phyloP scores from a whole-genome alignment of 2,797 vertebrate species.

The Sparidentex hasta region DNA sequence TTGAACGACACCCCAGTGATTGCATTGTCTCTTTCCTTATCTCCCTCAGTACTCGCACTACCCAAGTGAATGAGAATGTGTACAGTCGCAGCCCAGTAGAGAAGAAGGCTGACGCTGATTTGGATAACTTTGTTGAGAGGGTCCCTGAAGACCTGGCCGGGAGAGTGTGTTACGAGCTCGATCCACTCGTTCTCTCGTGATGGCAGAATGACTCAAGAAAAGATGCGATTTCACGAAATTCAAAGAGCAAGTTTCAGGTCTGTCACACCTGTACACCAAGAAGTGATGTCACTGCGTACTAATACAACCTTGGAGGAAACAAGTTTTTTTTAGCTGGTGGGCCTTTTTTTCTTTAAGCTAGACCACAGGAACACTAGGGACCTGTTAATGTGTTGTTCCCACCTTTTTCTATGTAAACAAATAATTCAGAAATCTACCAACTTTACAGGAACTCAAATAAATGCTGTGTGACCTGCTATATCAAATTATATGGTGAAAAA shows the following conservation, averaged over 20 bases:
- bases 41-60: slow-evolving; percentile 42
- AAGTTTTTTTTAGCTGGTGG: slow-evolving; percentile 3
- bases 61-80: slow-evolving; percentile 27
- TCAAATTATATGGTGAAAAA: background rate
- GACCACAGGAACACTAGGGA: background rate
- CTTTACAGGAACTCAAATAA: background rate
- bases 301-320: background rate
- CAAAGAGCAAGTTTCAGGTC: slow-evolving; percentile 16
- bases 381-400: slow-evolving; percentile 2
- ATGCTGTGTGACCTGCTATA: slow-evolving; percentile 18
- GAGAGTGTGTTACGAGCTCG: slow-evolving; percentile 79
- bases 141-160: slow-evolving; percentile 77
- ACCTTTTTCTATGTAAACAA: slow-evolving; percentile 14
- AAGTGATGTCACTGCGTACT: background rate
- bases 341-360: slow-evolving; percentile 9
- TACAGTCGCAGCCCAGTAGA: background rate
- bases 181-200: slow-evolving; percentile 73
- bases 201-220: background rate
- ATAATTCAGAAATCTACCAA: slow-evolving; percentile 12
- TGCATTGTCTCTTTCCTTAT: background rate
- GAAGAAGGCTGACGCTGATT: slow-evolving; percentile 33
- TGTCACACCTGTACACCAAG: background rate
- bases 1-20: background rate
- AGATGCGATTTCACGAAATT: background rate
- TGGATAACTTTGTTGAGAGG: slow-evolving; percentile 42